Evolutionary conservation across 2,797 vertebrate species (phyloP), one percentile per base, ranked within the genome.

Genomic region (Galagoides demidoff): DNA sequence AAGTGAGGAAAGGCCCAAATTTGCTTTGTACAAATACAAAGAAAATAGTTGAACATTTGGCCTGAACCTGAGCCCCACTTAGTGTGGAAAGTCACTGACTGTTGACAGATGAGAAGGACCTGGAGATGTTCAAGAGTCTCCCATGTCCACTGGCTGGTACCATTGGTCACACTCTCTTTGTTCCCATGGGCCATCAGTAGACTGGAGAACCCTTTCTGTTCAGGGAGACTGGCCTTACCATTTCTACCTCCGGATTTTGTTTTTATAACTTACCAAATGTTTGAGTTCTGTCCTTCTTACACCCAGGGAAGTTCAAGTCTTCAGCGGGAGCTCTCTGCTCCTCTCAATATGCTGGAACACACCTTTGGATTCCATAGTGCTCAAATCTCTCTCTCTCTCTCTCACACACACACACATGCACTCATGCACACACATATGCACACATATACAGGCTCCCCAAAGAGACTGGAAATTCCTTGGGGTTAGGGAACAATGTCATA

Each of bases 231-330:
- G 39, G 2, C 34, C 27, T 90, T 78, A 37, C 63, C 8, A 23
- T 76, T 81, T 49, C 25, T 7, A 87, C 3, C 20, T 81, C 22
- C 81, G 76, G 34, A 22, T 59, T 94, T 93, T 94, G 31, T 61
- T 83, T 55, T 57, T 19, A 34, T 0, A 57, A 55, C 43, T 95
- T 34, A 43, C 17, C 63, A 27, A 29, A 34, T 34, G 25, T 74
- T 78, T 84, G 61, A 86, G 17, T 3, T 14, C 31, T 70, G n/a
- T 4, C 61, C 23, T 91, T 84, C 45, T 29, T 83, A 90, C n/a
- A 84, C 74, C 39, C 14, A 43, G 16, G 55, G 16, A 85, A 66
- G 9, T 12, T 83, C 14, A 14, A 16, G 37, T 82, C 59, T 90
- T 64, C n/a, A 61, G 1, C 66, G 20, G 25, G 19, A 37, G 7